Evolutionary conservation across 2,888 invertebrate genomes (phyloP).

Genomic region (Charanyca ferruginea): DNA sequence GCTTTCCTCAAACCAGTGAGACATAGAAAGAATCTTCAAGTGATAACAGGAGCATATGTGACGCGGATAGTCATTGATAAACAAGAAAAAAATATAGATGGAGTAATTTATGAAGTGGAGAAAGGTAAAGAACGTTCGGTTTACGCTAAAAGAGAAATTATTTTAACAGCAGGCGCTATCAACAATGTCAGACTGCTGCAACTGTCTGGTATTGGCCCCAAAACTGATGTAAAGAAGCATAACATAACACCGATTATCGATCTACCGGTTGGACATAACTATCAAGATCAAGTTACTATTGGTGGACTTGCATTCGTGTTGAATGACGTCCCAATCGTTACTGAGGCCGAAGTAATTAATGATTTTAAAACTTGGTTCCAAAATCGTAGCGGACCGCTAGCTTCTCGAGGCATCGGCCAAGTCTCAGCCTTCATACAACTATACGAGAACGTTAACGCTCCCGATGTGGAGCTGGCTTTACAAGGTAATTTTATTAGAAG

Average conservation of each 20-base stretch:
- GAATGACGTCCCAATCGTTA: constrained; percentile 78
- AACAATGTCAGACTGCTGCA: constrained; percentile 86
- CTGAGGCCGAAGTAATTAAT: constrained; percentile 80
- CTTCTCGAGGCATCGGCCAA: constrained; percentile 87
- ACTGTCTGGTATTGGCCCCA: constrained; percentile 86
- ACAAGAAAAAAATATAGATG: constrained; percentile 83
- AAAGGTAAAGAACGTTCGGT: constrained; percentile 84
- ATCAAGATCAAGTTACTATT: constrained; percentile 87
- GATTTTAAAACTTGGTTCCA: constrained; percentile 89
- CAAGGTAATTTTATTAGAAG: constrained; percentile 87
- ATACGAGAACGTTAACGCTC: constrained; percentile 84
- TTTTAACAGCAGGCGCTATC: constrained; percentile 85
- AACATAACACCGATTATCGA: constrained; percentile 80
- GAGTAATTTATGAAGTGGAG: constrained; percentile 83
- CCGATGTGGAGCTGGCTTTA: constrained; percentile 84
- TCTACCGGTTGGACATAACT: constrained; percentile 85
- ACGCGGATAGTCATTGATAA: constrained; percentile 84
- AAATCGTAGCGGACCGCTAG: constrained; percentile 82
- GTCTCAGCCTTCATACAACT: constrained; percentile 86
- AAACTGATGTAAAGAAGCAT: constrained; percentile 79
- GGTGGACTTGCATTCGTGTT: constrained; percentile 85
- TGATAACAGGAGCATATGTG: constrained; percentile 84
- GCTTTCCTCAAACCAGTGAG: constrained; percentile 85
- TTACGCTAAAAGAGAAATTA: constrained; percentile 85
- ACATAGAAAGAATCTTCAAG: constrained; percentile 83